Evolutionary conservation across 1,140 invertebrate genomes (phyloP).

Genomic region (Caenorhabditis elegans): WBcel235 BX284605.5:1382001-1382500

Average conservation of each 20-base stretch:
- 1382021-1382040: too few species aligned
- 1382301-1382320: neutral
- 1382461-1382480: slow-evolving; percentile 28
- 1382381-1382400: neutral
- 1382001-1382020: too few species aligned
- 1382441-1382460: slow-evolving; percentile 19
- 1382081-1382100: too few species aligned
- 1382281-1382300: slow-evolving; percentile 8
- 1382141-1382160: slow-evolving; percentile 2
- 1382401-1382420: neutral
- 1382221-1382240: slow-evolving; percentile 4
- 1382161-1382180: neutral
- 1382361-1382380: slow-evolving; percentile 34
- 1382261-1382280: neutral
- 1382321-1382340: slow-evolving; percentile 30
- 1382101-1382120: too few species aligned
- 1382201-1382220: neutral
- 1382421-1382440: neutral
- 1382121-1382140: neutral
- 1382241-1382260: neutral
- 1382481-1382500: slow-evolving; percentile 21
- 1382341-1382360: slow-evolving; percentile 33
- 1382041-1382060: too few species aligned
- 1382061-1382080: too few species aligned
- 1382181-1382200: neutral